phyloP scores from a whole-genome alignment of 1,140 invertebrate species.

The Drosophila arizonae region DNA sequence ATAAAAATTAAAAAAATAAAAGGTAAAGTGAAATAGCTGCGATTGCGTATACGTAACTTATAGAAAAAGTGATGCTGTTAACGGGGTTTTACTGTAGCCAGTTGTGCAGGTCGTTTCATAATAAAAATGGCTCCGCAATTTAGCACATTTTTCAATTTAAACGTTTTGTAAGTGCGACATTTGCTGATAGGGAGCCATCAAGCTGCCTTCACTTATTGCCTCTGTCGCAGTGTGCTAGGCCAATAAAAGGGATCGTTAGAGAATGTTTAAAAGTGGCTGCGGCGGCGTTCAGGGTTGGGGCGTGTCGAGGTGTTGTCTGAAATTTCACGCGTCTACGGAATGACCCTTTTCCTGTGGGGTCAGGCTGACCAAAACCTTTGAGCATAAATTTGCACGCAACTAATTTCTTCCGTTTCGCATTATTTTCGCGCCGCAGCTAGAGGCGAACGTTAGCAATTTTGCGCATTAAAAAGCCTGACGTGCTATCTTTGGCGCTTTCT shows the following conservation, averaged over 20 bases:
- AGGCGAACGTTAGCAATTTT: slow-evolving; percentile 75
- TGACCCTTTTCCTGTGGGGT: slow-evolving; percentile 71
- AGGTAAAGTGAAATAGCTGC: too few species aligned
- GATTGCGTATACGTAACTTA: too few species aligned
- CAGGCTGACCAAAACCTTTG: slow-evolving; percentile 47
- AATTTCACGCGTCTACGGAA: slow-evolving; percentile 76
- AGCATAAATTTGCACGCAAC: slow-evolving; percentile 81
- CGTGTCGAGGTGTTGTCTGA: slow-evolving; percentile 29
- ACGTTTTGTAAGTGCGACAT: slow-evolving; percentile 38
- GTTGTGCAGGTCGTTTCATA: neutral
- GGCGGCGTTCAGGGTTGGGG: neutral
- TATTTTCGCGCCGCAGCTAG: slow-evolving; percentile 67
- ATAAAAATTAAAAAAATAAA: too few species aligned
- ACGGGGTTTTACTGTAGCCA: neutral
- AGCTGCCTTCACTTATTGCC: neutral
- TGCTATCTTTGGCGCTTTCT: slow-evolving; percentile 76
- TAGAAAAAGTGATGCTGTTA: slow-evolving; percentile 6
- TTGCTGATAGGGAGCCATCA: slow-evolving; percentile 12
- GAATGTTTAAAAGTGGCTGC: slow-evolving; percentile 37
- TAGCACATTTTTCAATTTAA: slow-evolving; percentile 67
- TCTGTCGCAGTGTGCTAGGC: slow-evolving; percentile 26
- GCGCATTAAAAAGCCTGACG: slow-evolving; percentile 81
- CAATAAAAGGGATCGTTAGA: slow-evolving; percentile 44
- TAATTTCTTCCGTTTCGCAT: slow-evolving; percentile 81
- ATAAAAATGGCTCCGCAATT: slow-evolving; percentile 40